Conservation (phyloP, 2,113 vertebrate species). For the Lanius ludovicianus region DNA sequence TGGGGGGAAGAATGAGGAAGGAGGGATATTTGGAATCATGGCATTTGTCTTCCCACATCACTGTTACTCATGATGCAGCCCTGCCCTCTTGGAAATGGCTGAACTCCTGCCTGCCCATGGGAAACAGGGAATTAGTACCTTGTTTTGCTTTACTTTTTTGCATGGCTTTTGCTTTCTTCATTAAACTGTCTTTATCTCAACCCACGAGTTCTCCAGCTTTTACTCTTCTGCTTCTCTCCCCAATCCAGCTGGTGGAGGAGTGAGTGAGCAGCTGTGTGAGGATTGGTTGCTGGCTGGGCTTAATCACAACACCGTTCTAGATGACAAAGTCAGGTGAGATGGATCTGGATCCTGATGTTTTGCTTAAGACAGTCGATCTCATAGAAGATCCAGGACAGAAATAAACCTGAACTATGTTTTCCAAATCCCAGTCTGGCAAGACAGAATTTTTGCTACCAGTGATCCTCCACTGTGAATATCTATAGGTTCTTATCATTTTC, state of each 20-base stretch:
- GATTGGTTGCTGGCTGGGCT: background rate
- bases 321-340: background rate
- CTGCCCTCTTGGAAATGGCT: too few species aligned
- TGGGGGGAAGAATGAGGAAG: background rate
- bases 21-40: background rate
- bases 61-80: fast-evolving
- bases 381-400: background rate
- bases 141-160: background rate
- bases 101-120: background rate
- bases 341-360: background rate
- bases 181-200: background rate
- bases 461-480: background rate
- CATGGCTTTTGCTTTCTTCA: background rate
- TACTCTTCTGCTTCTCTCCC: background rate
- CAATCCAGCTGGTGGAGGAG: background rate
- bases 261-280: background rate
- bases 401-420: background rate
- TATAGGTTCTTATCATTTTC: background rate
- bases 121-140: background rate
- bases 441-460: background rate
- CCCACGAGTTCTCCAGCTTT: background rate
- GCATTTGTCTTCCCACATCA: background rate
- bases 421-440: background rate
- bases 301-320: background rate
- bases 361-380: background rate